A percentile compares a stretch with the other conserved stretches of the same genome.
Conservation (phyloP, 2,888 invertebrate species). For the Panzeria rudis region DNA sequence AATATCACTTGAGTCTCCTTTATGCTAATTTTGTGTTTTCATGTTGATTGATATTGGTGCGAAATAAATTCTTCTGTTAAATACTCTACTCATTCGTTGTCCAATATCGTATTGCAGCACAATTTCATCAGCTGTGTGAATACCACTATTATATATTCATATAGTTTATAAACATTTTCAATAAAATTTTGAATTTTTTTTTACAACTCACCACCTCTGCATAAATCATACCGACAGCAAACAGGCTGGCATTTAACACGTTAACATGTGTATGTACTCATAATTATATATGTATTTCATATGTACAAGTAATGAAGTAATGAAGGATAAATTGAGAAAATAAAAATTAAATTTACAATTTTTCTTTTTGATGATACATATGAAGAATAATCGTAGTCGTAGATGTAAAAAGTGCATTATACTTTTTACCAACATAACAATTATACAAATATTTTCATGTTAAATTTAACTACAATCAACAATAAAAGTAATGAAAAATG, state of each 20-base stretch:
- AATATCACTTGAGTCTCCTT: too few relatives aligned
- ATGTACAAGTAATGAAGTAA: not conserved
- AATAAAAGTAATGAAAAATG: slow-evolving; percentile 30
- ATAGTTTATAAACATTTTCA: slow-evolving; percentile 14
- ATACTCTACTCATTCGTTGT: too few relatives aligned
- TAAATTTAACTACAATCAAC: slow-evolving; percentile 20
- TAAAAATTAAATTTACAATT: slow-evolving; percentile 12
- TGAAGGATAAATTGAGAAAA: slow-evolving; percentile 27
- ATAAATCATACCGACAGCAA: slow-evolving; percentile 36
- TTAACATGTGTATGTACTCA: slow-evolving; percentile 3
- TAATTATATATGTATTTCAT: not conserved
- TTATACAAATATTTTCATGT: slow-evolving; percentile 30
- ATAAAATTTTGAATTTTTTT: slow-evolving; percentile 49
- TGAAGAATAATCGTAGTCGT: not conserved
- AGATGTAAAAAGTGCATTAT: slow-evolving; percentile 18
- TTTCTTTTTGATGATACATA: slow-evolving; percentile 31
- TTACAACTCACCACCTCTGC: slow-evolving; percentile 15
- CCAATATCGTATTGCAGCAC: too few relatives aligned
- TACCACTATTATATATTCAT: slow-evolving; percentile 9
- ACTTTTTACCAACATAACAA: slow-evolving; percentile 36
- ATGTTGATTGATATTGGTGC: too few relatives aligned
- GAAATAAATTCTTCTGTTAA: too few relatives aligned
- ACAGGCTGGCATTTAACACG: slow-evolving; percentile 25
- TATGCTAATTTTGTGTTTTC: too few relatives aligned
- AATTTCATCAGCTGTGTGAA: too few relatives aligned